Base-by-base conservation (phyloP, 2,113 vertebrate genomes). In the Pycnonotus jocosus region DNA sequence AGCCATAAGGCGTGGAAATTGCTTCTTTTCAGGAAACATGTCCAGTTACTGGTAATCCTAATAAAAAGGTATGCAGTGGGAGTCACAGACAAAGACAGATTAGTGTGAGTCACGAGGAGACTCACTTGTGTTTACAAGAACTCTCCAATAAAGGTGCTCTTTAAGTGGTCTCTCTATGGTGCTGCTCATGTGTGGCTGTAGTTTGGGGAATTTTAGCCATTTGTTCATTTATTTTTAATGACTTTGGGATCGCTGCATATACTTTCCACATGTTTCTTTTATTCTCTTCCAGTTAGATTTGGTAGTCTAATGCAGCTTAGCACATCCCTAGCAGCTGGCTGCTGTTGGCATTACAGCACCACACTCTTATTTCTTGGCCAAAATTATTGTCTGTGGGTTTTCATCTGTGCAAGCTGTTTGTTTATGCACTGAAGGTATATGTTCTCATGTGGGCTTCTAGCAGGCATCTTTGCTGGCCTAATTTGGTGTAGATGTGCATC, bases 31-130 rank as follows among this genome's bases (percentile, higher is more conserved):
- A 62, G 80, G 88, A 88, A 33, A 14, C 0, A 1, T 60, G 61
- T 61, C 37, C 64, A 50, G 35, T 97, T 97, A 54, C 92, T 37
- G 76, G 86, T 56, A 95, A 53, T 57, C 78, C 92, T 90, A 60
- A 87, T 79, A 89, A 92, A 92, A 88, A 92, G 82, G 88, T 81
- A 53, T 58, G 57, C 48, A 42, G 60, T 64, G 47, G 69, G 87
- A 94, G 93, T 72, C 62, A 8, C 7, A 77, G 74, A 35, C 83
- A 86, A 66, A 87, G 85, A 68, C 44, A 48, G 19, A 70, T 64
- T 27, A 44, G 37, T 8, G 4, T 97, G 97, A 98, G 65, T 98
- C 97, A 98, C 2, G 7, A 12, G 38, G 31, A 90, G 27, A 38
- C 15, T 56, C 51, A 18, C 18, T 81, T 2, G 2, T 30, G 21